Evolutionary conservation across 2,113 vertebrate species (phyloP), one percentile per base, ranked within the genome.

Genomic region (Etheostoma spectabile): DNA sequence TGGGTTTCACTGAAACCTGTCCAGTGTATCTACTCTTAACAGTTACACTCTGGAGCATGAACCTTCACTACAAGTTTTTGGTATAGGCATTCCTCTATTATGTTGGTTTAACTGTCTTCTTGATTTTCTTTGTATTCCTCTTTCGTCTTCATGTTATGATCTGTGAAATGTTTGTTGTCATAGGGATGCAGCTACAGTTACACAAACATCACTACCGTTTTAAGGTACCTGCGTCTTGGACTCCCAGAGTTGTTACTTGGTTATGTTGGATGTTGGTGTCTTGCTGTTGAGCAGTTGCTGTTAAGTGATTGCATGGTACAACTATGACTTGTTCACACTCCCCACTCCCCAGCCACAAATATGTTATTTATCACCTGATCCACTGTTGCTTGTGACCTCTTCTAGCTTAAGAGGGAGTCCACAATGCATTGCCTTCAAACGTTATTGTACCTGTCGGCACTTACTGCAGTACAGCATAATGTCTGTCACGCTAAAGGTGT

Each of bases 401-500:
- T 90, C 70, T 73, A 68, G 74, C 71, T 75, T 75, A 75, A 80
- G 81, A 81, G 76, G 90, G 91, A 90, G 92, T 92, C 93, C 92
- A 88, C 89, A 86, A 90, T 91, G 90, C 91, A 86, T 93, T 93
- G 93, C 93, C 92, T 94, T 93, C 86, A 90, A 89, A 93, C 78
- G 79, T 88, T 91, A 83, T 82, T 89, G 92, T 93, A 90, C 91
- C 87, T 90, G 87, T 95, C 96, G 95, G 96, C 96, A 97, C 96
- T 97, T 96, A 95, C 69, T 92, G 93, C 95, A 93, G 93, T 94
- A 89, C 70, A 96, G 96, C 96, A 88, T 92, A 95, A 97, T 95
- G 96, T 97, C 96, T 97, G 96, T 96, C 94, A 95, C 95, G 95
- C 95, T 94, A 95, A 89, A 79, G 71, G 93, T 95, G 94, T 80